These are phyloP conservation scores for Pantherophis vulpinus DNA, from an alignment of 2,797 vertebrate genomes.

Conservation along the genomic window DNA sequence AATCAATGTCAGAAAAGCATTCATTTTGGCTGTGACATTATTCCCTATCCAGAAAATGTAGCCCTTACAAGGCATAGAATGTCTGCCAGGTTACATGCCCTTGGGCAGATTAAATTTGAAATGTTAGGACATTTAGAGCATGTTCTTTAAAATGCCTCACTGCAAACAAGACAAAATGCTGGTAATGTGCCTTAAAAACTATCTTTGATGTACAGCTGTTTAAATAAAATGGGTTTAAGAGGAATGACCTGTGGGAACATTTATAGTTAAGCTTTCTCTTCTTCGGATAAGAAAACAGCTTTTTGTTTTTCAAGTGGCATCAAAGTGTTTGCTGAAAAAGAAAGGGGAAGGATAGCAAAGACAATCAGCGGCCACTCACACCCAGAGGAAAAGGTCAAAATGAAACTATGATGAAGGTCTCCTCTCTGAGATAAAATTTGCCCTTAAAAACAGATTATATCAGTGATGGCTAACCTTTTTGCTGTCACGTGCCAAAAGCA, in stretches of 20 bases:
- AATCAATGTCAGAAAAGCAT: constrained; percentile 15
- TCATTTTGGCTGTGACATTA: background rate
- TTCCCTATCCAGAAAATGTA: constrained; percentile 35
- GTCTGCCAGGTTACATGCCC: constrained; percentile 23
- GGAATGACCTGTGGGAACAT: constrained; percentile 52
- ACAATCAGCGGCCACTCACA: background rate
- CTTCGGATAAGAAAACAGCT: constrained; percentile 48
- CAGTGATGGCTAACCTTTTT: too few species aligned
- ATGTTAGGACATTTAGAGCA: constrained; percentile 49
- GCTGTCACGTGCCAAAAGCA: too few species aligned
- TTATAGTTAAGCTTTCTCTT: constrained; percentile 57
- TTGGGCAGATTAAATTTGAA: constrained; percentile 49
- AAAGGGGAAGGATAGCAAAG: background rate
- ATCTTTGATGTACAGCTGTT: constrained; percentile 61
- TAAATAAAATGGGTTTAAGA: constrained; percentile 62
- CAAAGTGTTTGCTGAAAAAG: constrained; percentile 27
- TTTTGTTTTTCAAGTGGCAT: constrained; percentile 51
- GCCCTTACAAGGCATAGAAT: constrained; percentile 31
- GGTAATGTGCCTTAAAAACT: constrained; percentile 18
- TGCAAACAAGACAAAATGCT: constrained; percentile 45
- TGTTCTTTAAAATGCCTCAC: constrained; percentile 44
- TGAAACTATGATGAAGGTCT: background rate
- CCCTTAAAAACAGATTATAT: background rate
- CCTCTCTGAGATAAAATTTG: background rate
- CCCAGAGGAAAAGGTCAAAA: constrained; percentile 2